Conservation (phyloP, 35 echinoderm and acorn worm species). For the Amphiura filiformis region DNA sequence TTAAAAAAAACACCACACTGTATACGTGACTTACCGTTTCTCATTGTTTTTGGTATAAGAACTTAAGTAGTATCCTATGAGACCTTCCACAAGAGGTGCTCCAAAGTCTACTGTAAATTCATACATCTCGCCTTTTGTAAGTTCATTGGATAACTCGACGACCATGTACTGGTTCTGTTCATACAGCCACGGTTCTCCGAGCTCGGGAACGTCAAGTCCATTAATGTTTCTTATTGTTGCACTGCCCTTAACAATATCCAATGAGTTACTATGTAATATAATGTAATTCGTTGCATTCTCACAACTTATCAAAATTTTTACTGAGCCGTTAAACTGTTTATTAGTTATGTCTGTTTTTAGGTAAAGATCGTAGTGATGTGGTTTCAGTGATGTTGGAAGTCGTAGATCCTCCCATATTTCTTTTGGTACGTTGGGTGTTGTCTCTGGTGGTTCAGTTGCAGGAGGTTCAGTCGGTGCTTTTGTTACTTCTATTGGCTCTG, state of each 20-base stretch:
- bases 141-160: constrained; percentile 29
- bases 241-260: constrained; percentile 35
- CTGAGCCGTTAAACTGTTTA: constrained; percentile 51
- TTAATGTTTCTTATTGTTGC: background rate
- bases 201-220: constrained; percentile 10
- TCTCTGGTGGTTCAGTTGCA: background rate
- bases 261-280: constrained; percentile 76
- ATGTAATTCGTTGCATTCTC: constrained; percentile 36
- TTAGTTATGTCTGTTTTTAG: constrained; percentile 64
- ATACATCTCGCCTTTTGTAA: constrained; percentile 31
- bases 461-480: background rate
- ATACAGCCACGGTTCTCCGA: constrained; percentile 22
- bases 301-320: constrained; percentile 54
- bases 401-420: constrained; percentile 69
- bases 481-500: background rate
- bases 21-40: background rate
- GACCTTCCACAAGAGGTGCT: constrained; percentile 37
- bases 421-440: background rate
- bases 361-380: constrained; percentile 70
- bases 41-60: constrained; percentile 39
- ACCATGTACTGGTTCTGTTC: constrained; percentile 60
- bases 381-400: constrained; percentile 65
- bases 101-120: constrained; percentile 46
- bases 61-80: constrained; percentile 66
- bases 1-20: no score